Percentiles rank a stretch among this genome's conserved stretches.
These are phyloP conservation scores for Lucifuga dentata DNA, from an alignment of 2,113 vertebrate species.

Conservation along the genomic window DNA sequence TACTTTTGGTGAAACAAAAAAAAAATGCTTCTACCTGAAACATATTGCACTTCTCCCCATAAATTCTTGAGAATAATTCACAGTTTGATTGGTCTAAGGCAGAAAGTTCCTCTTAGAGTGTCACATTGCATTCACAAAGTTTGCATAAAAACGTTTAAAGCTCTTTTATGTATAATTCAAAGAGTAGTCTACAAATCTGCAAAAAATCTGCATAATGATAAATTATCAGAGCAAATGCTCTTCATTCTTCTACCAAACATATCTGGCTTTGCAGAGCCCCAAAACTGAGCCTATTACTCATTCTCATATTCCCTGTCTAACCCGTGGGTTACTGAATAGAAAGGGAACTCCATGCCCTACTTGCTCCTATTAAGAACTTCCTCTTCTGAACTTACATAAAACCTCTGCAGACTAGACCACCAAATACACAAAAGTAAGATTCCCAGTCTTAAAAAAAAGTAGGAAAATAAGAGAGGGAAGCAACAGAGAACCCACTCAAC, in stretches of 20 bases:
- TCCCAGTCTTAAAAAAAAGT: slow-evolving; percentile 73
- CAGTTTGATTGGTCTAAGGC: slow-evolving; percentile 77
- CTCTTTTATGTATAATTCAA: slow-evolving; percentile 30
- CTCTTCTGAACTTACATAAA: slow-evolving; percentile 48
- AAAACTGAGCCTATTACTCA: background rate
- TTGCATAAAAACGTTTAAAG: slow-evolving; percentile 57
- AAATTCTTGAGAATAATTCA: slow-evolving; percentile 64
- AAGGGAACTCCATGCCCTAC: slow-evolving; percentile 10
- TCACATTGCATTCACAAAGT: slow-evolving; percentile 35
- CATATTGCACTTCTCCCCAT: slow-evolving; percentile 80
- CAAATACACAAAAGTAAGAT: slow-evolving; percentile 52
- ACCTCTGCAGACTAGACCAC: slow-evolving; percentile 44
- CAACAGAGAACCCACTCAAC: slow-evolving; percentile 47
- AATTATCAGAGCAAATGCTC: slow-evolving; percentile 30
- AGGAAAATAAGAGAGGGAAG: slow-evolving; percentile 57
- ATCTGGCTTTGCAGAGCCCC: background rate
- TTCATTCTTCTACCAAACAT: background rate
- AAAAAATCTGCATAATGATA: slow-evolving; percentile 12
- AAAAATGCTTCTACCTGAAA: slow-evolving; percentile 43
- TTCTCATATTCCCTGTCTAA: slow-evolving; percentile 40
- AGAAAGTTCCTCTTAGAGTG: slow-evolving; percentile 32
- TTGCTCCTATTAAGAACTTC: slow-evolving; percentile 37
- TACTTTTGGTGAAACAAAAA: slow-evolving; percentile 42
- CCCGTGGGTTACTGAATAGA: slow-evolving; percentile 26
- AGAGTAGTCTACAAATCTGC: background rate